Conservation (phyloP, 2,797 vertebrate genomes). For the Etheostoma nigrum region DNA sequence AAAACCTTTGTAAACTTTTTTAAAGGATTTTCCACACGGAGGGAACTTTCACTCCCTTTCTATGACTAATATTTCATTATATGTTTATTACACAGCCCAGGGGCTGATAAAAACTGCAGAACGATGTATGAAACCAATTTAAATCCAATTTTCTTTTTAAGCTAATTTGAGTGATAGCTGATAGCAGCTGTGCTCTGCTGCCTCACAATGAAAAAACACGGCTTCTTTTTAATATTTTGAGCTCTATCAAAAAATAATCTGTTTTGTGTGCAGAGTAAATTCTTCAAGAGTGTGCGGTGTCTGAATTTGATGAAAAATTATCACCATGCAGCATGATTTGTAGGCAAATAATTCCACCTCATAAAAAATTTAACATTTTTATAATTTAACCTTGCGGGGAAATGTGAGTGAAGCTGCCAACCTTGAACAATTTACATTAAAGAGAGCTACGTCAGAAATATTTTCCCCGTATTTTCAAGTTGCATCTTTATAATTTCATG, state of each 20-base stretch:
- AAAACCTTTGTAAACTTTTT: slow-evolving; percentile 9
- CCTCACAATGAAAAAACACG: slow-evolving; percentile 10
- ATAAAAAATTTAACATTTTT: slow-evolving; percentile 30
- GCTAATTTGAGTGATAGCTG: slow-evolving; percentile 34
- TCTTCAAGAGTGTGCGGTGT: neutral
- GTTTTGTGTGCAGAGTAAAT: neutral
- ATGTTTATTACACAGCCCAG: slow-evolving; percentile 46
- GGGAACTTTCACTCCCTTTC: neutral
- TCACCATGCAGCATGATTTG: slow-evolving; percentile 11
- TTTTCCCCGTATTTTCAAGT: too few species aligned
- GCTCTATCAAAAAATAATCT: neutral
- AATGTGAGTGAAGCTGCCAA: slow-evolving; percentile 29
- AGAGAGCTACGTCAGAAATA: neutral
- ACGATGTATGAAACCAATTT: slow-evolving; percentile 45
- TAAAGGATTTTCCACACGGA: neutral
- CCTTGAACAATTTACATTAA: slow-evolving; percentile 28
- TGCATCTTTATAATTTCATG: too few species aligned
- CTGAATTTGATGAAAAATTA: slow-evolving; percentile 14
- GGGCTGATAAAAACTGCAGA: slow-evolving; percentile 22
- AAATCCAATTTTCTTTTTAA: slow-evolving; percentile 37
- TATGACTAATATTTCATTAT: slow-evolving; percentile 48
- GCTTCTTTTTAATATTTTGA: neutral
- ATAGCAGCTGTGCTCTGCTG: slow-evolving; percentile 6
- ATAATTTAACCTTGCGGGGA: slow-evolving; percentile 14
- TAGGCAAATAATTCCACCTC: slow-evolving; percentile 26